These are phyloP conservation scores for Syrista parreyssii DNA, from an alignment of 2,888 invertebrate species.

Conservation along the genomic window DNA sequence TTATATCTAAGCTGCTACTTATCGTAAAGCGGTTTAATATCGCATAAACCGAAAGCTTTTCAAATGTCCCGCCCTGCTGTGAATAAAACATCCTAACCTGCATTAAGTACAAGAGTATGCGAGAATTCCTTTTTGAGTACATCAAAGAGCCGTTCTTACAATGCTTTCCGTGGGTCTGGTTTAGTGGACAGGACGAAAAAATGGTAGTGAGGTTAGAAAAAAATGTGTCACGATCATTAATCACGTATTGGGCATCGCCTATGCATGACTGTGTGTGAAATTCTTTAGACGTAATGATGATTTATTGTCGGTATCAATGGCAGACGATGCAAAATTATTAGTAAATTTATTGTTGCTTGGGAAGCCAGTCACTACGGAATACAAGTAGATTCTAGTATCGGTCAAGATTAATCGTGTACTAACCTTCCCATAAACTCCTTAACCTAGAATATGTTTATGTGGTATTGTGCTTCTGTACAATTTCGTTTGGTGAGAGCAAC, in stretches of 20 bases:
- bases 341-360: background rate
- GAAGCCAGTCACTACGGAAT: no score
- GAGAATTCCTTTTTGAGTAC: background rate
- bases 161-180: background rate
- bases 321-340: background rate
- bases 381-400: background rate
- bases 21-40: conserved; percentile 37
- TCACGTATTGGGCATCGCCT: background rate
- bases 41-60: conserved; percentile 27
- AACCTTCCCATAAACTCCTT: background rate
- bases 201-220: background rate
- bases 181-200: background rate
- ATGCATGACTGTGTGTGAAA: background rate
- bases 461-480: background rate
- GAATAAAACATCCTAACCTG: background rate
- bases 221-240: background rate
- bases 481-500: background rate
- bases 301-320: background rate
- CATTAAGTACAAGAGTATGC: background rate
- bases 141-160: background rate
- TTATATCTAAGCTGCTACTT: conserved; percentile 32
- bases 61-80: background rate
- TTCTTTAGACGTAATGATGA: background rate
- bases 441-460: background rate
- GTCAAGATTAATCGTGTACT: background rate